These are phyloP conservation scores for Shargacucullia verbasci DNA, from an alignment of 2,888 invertebrate species.

Conservation along the genomic window DNA sequence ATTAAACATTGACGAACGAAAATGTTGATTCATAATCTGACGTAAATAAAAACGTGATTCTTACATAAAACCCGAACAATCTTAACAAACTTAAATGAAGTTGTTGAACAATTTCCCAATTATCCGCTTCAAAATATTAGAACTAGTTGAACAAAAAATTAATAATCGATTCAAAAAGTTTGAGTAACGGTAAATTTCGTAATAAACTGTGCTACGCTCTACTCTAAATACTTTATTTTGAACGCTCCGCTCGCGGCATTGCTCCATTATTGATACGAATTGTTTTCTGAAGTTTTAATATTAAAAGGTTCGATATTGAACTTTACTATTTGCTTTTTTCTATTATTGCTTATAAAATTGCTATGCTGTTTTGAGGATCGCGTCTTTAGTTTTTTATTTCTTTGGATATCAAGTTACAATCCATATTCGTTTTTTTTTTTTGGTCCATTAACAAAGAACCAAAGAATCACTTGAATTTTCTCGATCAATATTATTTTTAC, in stretches of 20 bases:
- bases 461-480: no score
- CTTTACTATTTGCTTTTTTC: constrained; percentile 65
- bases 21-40: no score
- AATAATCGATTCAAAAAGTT: constrained; percentile 70
- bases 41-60: no score
- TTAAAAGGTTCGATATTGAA: constrained; percentile 73
- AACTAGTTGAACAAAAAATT: constrained; percentile 61
- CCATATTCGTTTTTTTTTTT: no score
- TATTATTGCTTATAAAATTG: constrained; percentile 64
- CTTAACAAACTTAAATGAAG: constrained; percentile 28
- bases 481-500: no score
- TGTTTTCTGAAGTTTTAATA: constrained; percentile 83
- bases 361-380: constrained; percentile 47
- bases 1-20: no score
- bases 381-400: constrained; percentile 16
- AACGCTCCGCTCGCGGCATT: constrained; percentile 73
- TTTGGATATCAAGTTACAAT: constrained; percentile 5
- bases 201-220: constrained; percentile 76
- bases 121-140: constrained; percentile 44
- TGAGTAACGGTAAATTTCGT: constrained; percentile 75
- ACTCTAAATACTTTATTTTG: constrained; percentile 82
- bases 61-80: constrained; percentile 12
- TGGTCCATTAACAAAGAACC: no score
- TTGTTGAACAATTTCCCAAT: constrained; percentile 42
- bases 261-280: constrained; percentile 83